phyloP scores from a whole-genome alignment of 2,888 invertebrate species.

The Cancer borealis region DNA sequence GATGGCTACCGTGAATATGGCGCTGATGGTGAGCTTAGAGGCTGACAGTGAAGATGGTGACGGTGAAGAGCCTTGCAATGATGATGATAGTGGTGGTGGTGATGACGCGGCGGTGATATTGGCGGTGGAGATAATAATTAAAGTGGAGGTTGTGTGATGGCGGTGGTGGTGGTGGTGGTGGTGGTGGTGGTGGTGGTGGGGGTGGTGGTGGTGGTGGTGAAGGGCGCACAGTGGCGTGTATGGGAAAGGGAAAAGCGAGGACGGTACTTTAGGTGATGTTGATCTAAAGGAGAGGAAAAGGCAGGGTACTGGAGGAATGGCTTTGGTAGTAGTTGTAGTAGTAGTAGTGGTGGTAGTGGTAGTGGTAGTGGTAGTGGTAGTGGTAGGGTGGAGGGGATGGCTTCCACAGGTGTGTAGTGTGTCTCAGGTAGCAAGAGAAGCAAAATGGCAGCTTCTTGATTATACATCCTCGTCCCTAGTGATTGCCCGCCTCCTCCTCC shows the following conservation, averaged over 20 bases:
- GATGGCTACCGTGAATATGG: conserved; percentile 33
- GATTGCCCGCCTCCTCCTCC: conserved; percentile 34
- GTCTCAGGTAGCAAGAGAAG: conserved; percentile 54
- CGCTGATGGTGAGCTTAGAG: not conserved
- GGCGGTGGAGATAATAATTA: not conserved
- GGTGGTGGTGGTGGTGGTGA: not conserved
- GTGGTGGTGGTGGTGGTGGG: not conserved
- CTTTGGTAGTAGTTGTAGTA: not conserved
- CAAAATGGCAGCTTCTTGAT: conserved; percentile 63
- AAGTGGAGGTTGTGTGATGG: not conserved
- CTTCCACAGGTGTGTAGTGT: not conserved
- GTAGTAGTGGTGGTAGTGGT: not conserved
- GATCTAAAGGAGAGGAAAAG: conserved; percentile 37
- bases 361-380: not conserved
- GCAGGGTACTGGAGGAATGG: not conserved
- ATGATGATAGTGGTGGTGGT: conserved; percentile 21
- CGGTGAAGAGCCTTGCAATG: not conserved
- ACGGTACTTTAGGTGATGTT: conserved; percentile 42
- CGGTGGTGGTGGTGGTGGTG: not conserved
- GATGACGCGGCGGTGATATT: conserved; percentile 7
- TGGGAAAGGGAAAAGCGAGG: conserved; percentile 41
- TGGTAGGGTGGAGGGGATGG: conserved; percentile 1
- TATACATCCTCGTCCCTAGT: conserved; percentile 57
- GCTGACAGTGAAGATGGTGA: conserved; percentile 1
- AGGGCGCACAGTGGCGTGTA: not conserved